A percentile compares a stretch with the other conserved stretches of the same genome.
Conservation (phyloP, 2,888 invertebrate species). For the Eugnorisma glareosa region DNA sequence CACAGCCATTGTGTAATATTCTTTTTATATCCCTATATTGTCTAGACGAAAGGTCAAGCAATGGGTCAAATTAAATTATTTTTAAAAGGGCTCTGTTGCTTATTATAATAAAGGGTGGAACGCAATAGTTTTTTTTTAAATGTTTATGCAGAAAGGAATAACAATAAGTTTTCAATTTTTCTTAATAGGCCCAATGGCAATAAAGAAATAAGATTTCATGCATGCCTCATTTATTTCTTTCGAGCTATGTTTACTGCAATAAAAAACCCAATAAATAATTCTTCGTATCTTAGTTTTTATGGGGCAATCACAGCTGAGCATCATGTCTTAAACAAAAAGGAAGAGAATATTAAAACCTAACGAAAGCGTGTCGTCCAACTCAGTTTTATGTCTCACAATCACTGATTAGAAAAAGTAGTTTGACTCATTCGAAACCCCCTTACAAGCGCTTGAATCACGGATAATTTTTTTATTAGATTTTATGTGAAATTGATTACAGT, state of each 20-base stretch:
- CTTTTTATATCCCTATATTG: conserved; percentile 22
- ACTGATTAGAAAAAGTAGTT: conserved; percentile 37
- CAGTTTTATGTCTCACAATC: conserved; percentile 37
- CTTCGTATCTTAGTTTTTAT: conserved; percentile 31
- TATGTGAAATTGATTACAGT: conserved; percentile 58
- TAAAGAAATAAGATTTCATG: neutral
- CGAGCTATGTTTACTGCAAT: conserved; percentile 4
- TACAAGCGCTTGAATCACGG: conserved; percentile 36
- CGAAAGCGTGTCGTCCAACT: conserved; percentile 25
- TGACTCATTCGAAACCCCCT: conserved; percentile 31
- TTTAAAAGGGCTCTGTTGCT: neutral
- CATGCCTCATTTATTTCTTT: conserved; percentile 13
- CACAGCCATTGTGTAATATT: conserved; percentile 32
- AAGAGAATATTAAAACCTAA: conserved; percentile 16
- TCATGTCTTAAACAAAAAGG: conserved; percentile 9
- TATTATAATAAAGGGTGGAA: neutral
- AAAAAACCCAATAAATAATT: conserved; percentile 16
- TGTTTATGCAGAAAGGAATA: neutral
- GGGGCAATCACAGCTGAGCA: conserved; percentile 15
- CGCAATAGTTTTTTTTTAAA: neutral
- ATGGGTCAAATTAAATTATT: conserved; percentile 30
- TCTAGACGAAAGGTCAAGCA: conserved; percentile 13
- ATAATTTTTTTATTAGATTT: conserved; percentile 47
- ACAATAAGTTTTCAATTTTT: neutral
- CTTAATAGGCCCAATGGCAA: neutral